Base-by-base conservation (phyloP, 2,888 invertebrate species). In the Sepioteuthis lessoniana region DNA sequence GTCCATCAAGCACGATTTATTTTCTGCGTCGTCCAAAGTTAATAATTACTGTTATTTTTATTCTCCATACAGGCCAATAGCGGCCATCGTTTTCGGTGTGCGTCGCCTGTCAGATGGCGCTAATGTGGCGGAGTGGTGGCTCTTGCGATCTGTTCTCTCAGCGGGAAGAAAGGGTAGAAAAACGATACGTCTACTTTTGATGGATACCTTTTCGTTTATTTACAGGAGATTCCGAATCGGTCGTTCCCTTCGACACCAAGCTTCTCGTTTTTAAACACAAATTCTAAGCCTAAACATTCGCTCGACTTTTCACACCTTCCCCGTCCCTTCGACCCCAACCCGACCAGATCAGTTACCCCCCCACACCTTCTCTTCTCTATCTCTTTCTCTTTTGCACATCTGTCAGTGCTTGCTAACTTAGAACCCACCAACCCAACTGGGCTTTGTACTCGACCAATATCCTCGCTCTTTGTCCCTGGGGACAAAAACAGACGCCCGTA, bases 171-270 rank as follows among this genome's bases (percentile, higher is more conserved):
- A 16, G n/a, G 35, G 3, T 35, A n/a, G 76, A 35, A 76, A 76
- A 76, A 4, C n/a, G 76, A 76, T 76, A 76, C n/a, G 35, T 76
- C n/a, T 76, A 76, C n/a, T 76, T 76, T 76, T 35, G 76, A 76
- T 35, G 76, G 76, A 76, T 76, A 76, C 76, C 76, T n/a, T 60
- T n/a, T 76, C n/a, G 76, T 76, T 76, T 76, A 76, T 76, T 76
- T 76, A 76, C n/a, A 76, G 76, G 76, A 76, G 76, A 76, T 76
- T 76, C n/a, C n/a, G 76, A 76, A 35, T 76, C 76, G 76, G 76
- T 55, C 55, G 21, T n/a, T 76, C 76, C 76, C 76, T 76, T 76
- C 76, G 76, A 76, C 76, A 76, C 76, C 76, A 76, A 76, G 76
- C 76, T 35, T 76, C 76, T 76, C 76, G 35, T 10, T 76, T 76